phyloP scores from a whole-genome alignment of 2,113 vertebrate genomes.

The Ceratotherium simum region DNA sequence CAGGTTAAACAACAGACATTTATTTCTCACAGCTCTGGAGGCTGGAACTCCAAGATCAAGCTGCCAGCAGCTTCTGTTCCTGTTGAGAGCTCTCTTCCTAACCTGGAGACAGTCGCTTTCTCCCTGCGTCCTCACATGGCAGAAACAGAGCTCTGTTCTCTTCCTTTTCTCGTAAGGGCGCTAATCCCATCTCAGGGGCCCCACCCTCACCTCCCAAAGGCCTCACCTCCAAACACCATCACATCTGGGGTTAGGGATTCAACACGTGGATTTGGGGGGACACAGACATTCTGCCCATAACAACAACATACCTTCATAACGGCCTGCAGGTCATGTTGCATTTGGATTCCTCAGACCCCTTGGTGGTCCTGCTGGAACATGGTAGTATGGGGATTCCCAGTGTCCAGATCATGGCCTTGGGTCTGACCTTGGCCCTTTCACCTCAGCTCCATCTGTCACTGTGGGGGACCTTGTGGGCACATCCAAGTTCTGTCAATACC shows the following conservation, averaged over 20 bases:
- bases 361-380: background rate
- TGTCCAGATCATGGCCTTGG: background rate
- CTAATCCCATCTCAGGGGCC: background rate
- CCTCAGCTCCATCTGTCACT: background rate
- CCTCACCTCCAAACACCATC: background rate
- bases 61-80: background rate
- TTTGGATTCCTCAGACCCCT: background rate
- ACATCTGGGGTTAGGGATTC: background rate
- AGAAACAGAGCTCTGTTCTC: background rate
- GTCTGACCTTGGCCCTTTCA: background rate
- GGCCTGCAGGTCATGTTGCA: background rate
- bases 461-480: background rate
- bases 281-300: background rate
- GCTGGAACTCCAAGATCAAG: background rate
- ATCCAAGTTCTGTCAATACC: background rate
- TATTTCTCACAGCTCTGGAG: background rate
- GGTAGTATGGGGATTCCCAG: background rate
- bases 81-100: background rate
- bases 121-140: background rate
- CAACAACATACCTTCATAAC: background rate
- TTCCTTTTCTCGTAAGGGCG: background rate
- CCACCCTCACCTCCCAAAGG: background rate
- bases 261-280: background rate
- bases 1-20: background rate
- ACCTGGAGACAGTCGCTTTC: background rate